Conservation (phyloP, 2,888 invertebrate genomes). For the Congeria kusceri region DNA sequence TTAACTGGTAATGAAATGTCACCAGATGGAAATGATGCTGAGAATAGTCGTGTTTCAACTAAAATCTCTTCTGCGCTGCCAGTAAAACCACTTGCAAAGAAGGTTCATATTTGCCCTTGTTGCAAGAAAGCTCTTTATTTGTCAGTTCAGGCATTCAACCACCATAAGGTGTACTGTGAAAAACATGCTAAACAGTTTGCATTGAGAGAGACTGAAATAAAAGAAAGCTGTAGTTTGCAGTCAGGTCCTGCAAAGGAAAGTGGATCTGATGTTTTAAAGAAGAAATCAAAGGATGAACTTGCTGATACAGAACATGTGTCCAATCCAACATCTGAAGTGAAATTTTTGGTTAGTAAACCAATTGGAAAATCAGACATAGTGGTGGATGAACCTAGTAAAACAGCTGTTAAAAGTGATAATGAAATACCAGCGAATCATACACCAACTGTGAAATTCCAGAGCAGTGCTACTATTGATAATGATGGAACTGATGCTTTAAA, state of each 20-base stretch:
- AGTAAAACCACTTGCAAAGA: not conserved
- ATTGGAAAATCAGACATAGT: too few relatives aligned
- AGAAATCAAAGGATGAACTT: not conserved
- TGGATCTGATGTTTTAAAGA: not conserved
- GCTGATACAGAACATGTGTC: not conserved
- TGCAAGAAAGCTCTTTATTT: not conserved
- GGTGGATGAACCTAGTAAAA: too few relatives aligned
- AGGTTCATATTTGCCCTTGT: not conserved
- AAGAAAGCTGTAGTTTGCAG: not conserved
- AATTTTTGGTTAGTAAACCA: too few relatives aligned
- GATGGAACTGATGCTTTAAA: not conserved
- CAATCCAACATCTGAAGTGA: too few relatives aligned
- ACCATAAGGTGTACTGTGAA: conserved; percentile 1
- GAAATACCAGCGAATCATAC: not conserved
- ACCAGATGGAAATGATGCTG: not conserved
- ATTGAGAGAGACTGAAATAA: not conserved
- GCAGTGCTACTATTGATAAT: not conserved
- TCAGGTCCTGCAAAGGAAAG: not conserved
- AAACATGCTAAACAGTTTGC: not conserved
- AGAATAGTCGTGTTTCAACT: not conserved
- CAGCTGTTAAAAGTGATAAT: too few relatives aligned
- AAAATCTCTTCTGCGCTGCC: not conserved
- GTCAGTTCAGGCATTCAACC: not conserved
- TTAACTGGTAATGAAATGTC: not conserved
- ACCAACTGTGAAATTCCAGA: not conserved